A percentile compares a stretch with the other conserved stretches of the same genome.
phyloP scores from a whole-genome alignment of 2,797 vertebrate genomes.

The Typhlichthys eigenmanni region DNA sequence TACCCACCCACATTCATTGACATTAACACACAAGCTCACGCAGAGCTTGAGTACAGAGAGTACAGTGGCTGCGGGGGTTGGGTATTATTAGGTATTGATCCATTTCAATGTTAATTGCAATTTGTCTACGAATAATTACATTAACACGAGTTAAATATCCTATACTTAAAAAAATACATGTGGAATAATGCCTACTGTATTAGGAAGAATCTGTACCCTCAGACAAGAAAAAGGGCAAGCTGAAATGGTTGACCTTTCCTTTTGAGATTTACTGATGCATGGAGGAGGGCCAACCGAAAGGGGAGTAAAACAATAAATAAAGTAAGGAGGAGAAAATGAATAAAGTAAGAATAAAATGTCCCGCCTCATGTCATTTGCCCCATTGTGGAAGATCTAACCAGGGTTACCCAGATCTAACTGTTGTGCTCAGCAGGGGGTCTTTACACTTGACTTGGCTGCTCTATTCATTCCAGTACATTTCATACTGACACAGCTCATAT shows the following conservation, averaged over 20 bases:
- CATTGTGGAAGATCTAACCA: slow-evolving; percentile 80
- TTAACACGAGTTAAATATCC: no score
- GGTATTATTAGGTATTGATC: background rate
- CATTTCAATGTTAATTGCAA: background rate
- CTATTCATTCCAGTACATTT: slow-evolving; percentile 79
- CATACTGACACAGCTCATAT: slow-evolving; percentile 73
- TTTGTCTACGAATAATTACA: background rate
- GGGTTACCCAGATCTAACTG: slow-evolving; percentile 10
- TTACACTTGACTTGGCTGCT: slow-evolving; percentile 83
- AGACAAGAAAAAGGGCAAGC: slow-evolving; percentile 64
- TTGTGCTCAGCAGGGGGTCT: slow-evolving; percentile 76
- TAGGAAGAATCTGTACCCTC: slow-evolving; percentile 54
- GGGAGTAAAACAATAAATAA: slow-evolving; percentile 54
- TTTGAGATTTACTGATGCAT: slow-evolving; percentile 81
- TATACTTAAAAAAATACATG: no score
- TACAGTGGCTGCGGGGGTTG: background rate
- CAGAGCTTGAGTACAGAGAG: slow-evolving; percentile 7
- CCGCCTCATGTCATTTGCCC: slow-evolving; percentile 81
- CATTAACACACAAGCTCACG: slow-evolving; percentile 25
- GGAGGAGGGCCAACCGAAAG: slow-evolving; percentile 64
- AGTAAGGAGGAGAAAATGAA: slow-evolving; percentile 58
- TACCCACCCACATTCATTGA: slow-evolving; percentile 13
- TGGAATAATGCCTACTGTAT: background rate
- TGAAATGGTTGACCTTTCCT: slow-evolving; percentile 80
- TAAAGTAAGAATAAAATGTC: slow-evolving; percentile 79